Base-by-base conservation (phyloP, 1,140 invertebrate species). In the Liolophura sinensis region DNA sequence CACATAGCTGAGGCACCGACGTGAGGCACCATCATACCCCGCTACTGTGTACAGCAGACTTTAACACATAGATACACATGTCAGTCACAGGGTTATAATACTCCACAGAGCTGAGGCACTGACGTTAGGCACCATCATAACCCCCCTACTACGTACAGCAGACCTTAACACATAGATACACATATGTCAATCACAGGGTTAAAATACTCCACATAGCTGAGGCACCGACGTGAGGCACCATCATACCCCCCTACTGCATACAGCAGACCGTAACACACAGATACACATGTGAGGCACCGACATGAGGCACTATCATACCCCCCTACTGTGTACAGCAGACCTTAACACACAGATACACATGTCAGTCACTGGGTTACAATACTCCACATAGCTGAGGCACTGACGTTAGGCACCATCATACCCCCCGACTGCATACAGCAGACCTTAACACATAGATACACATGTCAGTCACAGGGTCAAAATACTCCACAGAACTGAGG, bases 171-270 rank as follows among this genome's bases (percentile, higher is more conserved):
- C 31, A 40, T 9, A 40, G 31, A 40, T 40, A 40, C 31, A 40
- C 31, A 40, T 40, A 40, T n/a, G n/a, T n/a, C n/a, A n/a, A n/a
- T n/a, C 25, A 58, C 4, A 22, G n/a, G 31, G n/a, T 24, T 31
- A 22, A 5, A 20, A 24, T 12, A 24, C n/a, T 20, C 51, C 24
- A 54, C 31, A 54, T 49, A 46, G 14, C 58, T 65, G 18, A 66
- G 47, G 59, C 72, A 68, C 55, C 51, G 55, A 59, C 54, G 46
- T 52, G 59, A 57, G 31, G 48, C 59, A 62, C 46, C 54, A 68
- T 68, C 61, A 40, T 40, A 40, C 31, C 31, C 31, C 9, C 31
- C 31, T 3, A 40, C 31, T 40, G 31, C 31, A 40, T 40, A 40
- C 31, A 40, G 31, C 31, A 40, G 31, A 40, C 31, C 31, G 3